Conservation (phyloP, 2,888 invertebrate genomes). For the Conomelus anceps region DNA sequence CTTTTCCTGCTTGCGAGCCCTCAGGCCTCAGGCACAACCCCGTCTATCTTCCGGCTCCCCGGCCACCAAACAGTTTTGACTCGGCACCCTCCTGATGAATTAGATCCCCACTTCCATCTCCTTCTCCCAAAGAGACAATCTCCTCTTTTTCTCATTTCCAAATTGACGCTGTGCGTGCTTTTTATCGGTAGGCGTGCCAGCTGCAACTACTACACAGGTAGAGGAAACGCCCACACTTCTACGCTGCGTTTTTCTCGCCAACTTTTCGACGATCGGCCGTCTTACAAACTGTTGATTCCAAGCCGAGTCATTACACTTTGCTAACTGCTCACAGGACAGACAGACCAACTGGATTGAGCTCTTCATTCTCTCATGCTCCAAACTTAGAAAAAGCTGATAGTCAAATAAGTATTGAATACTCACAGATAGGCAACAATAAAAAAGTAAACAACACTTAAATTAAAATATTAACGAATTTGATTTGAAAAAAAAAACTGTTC, state of each 20-base stretch:
- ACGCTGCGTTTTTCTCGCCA: not conserved
- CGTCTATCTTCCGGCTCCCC: conserved; percentile 5
- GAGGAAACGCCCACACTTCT: conserved; percentile 2
- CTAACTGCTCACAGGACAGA: not conserved
- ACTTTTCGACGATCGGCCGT: not conserved
- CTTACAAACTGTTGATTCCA: not conserved
- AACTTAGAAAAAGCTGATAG: no score
- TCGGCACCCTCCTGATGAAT: conserved; percentile 30
- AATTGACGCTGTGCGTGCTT: conserved; percentile 11
- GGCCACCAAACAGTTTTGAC: not conserved
- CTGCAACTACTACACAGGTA: conserved; percentile 4
- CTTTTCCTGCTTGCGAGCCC: conserved; percentile 22
- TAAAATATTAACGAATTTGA: no score
- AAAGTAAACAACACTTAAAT: no score
- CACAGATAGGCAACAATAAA: no score
- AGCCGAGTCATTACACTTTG: not conserved
- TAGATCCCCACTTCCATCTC: conserved; percentile 31
- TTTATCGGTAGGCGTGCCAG: conserved; percentile 4
- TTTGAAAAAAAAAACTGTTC: no score
- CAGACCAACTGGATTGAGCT: not conserved
- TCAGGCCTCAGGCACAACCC: conserved; percentile 15
- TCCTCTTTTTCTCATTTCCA: conserved; percentile 8
- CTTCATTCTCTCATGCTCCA: not conserved
- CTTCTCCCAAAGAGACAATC: conserved; percentile 11
- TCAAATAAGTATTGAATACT: no score